These are phyloP conservation scores for Terebella lapidaria DNA, from an alignment of 2,888 invertebrate species.

Conservation along the genomic window DNA sequence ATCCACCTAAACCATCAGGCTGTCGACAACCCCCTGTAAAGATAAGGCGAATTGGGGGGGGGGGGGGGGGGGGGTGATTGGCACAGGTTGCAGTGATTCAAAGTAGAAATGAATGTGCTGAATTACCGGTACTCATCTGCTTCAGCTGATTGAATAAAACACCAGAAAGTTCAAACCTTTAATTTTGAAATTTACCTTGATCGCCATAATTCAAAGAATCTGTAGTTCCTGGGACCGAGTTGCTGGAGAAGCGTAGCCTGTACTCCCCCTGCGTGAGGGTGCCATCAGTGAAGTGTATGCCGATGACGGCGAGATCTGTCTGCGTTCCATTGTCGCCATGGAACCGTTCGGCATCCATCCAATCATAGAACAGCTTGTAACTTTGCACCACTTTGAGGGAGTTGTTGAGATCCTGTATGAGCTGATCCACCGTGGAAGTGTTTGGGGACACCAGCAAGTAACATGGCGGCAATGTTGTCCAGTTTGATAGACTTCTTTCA, in stretches of 20 bases:
- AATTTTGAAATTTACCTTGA: background rate
- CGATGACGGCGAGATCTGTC: no score
- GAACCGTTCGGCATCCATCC: no score
- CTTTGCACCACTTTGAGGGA: no score
- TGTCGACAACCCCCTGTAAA: constrained; percentile 2
- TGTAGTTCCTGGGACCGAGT: background rate
- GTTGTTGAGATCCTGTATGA: no score
- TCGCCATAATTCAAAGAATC: background rate
- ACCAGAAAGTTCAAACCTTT: background rate
- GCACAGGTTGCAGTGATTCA: background rate
- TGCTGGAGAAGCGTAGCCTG: background rate
- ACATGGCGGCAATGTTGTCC: no score
- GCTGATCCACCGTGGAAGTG: no score
- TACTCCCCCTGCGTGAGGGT: background rate
- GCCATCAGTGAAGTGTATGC: background rate
- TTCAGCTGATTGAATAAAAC: background rate
- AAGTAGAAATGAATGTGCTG: background rate
- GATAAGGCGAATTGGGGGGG: no score
- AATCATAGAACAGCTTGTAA: no score
- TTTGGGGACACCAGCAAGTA: no score
- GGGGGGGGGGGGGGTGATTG: no score
- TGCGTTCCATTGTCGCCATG: no score
- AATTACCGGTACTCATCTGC: background rate
- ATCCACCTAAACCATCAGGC: constrained; percentile 17
- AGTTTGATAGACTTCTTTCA: no score